Evolutionary conservation across 2,888 invertebrate species (phyloP), one percentile per base, ranked within the genome.

Genomic region (Meteorus colon): DNA sequence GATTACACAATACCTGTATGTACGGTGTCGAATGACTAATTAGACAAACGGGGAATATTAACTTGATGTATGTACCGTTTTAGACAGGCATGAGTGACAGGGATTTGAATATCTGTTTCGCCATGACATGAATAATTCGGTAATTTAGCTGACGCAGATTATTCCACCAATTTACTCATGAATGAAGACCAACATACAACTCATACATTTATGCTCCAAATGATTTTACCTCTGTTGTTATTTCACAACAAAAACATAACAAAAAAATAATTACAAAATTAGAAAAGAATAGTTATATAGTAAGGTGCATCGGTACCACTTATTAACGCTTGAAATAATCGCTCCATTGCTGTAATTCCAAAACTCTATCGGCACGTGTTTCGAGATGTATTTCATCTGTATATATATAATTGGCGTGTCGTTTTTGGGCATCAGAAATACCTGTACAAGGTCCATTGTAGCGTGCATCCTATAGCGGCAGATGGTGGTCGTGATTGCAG

Each of bases 401-500:
- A n/a, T 48, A 19, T 19, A 55, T 82, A 83, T 86, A 87, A 87
- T 86, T 86, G 86, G 79, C 77, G 76, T 75, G 75, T 79, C 19
- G 62, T 31, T 79, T 82, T 81, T 77, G 67, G 74, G 80, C 68
- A 74, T 77, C 31, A 37, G 19, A 41, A 63, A 63, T 77, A 74
- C 62, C 10, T 75, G 82, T 75, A 73, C 73, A 62, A 77, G 78
- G 76, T 75, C 67, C 81, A 78, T 82, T 75, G 68, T 55, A 75
- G 68, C 60, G 67, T 78, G 77, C 71, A 78, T 79, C 75, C 71
- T 80, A 81, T 81, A 78, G 76, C 82, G 84, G 86, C 88, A 88
- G 87, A 86, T 88, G 88, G 84, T 82, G 83, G 86, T 83, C 84
- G 86, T 87, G 87, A 87, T 88, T 87, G 86, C 87, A 87, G 88